Base-by-base conservation (phyloP, 2,888 invertebrate genomes). In the Cynaeus angustus region DNA sequence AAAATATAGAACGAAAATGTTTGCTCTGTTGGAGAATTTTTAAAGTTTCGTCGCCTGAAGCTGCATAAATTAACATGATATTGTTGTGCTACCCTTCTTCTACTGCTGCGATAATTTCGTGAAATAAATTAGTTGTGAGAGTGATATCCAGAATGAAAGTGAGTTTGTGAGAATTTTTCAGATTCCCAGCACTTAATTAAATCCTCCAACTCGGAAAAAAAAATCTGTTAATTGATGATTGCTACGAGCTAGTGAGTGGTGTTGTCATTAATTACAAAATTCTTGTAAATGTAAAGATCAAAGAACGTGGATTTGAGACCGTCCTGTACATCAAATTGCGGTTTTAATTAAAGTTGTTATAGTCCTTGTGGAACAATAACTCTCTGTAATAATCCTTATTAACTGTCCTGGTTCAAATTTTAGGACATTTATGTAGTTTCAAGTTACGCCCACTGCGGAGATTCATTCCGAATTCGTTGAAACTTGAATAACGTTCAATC, bases 51-150 rank as follows among this genome's bases (percentile, higher is more conserved):
- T 46, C 46, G 46, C 46, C 46, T n/a, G 46, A 14, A 9, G 46
- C 46, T 14, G 46, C 14, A 46, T 46, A 46, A 46, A 46, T 46
- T 46, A 46, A 46, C 46, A 46, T 46, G 46, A 46, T 43, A 43
- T 43, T 43, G 43, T 43, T 43, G 13, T n/a, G 37, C 37, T n/a
- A 37, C 37, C 7, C 37, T 37, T 43, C 43, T 12, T 46, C 16
- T 1, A 8, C 46, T 12, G 16, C 3, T n/a, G 46, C 46, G 16
- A 46, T 46, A 14, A 46, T 46, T 46, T 46, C 46, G 21, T 14
- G 3, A 14, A 21, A 1, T 46, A 46, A 46, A 46, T 46, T 46
- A 21, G 46, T 16, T 46, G 46, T 4, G 16, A 3, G 21, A 46
- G 46, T 16, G 46, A 46, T 41, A 37, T 37, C 37, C 7, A 37